Base-by-base conservation (phyloP, 2,113 vertebrate species). In the Melozone crissalis region DNA sequence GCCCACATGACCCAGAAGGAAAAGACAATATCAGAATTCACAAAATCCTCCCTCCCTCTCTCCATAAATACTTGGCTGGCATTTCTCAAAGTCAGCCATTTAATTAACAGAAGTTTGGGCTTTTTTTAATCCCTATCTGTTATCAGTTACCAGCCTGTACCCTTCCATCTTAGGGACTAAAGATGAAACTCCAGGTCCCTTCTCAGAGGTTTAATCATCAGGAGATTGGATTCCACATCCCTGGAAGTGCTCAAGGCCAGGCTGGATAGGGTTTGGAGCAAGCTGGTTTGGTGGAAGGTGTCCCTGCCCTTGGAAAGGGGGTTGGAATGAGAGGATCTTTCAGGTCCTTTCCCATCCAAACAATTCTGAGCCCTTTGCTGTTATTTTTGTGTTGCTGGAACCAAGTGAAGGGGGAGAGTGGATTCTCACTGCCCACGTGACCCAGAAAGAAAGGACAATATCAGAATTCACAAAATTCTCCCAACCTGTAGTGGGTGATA, bases 31-130 rank as follows among this genome's bases (percentile, higher is more conserved):
- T 39, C 39, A 39, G 39, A 39, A 39, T 39, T 39, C 39, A 39
- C 39, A 39, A 39, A 39, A 39, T 11, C 39, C 39, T 39, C 39
- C 39, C 39, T 39, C 30, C 8, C 28, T 67, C 69, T 67, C 33
- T 63, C 2, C 82, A 61, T 39, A 72, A 90, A 78, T 68, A 63
- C 24, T 92, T 93, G 87, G 74, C 76, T 90, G 92, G 28, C 73
- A 93, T 96, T 95, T 94, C 89, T 71, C 79, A 80, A 85, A 74
- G 54, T 66, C 63, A 85, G 15, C 7, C 30, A 31, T 54, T 83
- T 62, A 30, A 91, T 27, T 31, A 76, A 62, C 81, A 76, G 74
- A 90, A 91, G 62, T 54, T 46, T 26, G 68, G 39, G 2, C 7
- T 1, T 49, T 68, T 69, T 93, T 85, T 17, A 87, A 46, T 86